These are phyloP conservation scores for Corydoras maculifer DNA, from an alignment of 2,113 vertebrate species.

Conservation along the genomic window DNA sequence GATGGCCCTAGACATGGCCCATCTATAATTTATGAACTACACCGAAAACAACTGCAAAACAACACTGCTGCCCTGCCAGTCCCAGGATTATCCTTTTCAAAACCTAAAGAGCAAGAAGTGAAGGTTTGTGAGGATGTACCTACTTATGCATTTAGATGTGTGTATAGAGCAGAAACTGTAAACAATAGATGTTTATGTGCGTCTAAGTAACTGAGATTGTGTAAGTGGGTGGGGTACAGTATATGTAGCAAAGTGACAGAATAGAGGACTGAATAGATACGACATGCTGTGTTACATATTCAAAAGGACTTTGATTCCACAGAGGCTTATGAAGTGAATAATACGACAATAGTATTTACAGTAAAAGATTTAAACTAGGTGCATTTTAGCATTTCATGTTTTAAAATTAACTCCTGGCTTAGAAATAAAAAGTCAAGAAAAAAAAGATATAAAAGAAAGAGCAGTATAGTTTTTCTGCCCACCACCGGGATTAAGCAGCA, in stretches of 20 bases:
- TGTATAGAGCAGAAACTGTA: too few species aligned
- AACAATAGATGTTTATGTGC: constrained; percentile 7
- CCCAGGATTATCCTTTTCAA: constrained; percentile 66
- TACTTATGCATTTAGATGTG: not conserved
- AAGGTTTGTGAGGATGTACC: not conserved
- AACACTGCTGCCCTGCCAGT: constrained; percentile 61
- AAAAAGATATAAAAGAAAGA: not conserved
- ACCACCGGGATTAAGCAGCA: not conserved
- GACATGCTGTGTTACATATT: constrained; percentile 70
- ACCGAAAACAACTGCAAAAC: constrained; percentile 88
- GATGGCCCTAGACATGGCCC: constrained; percentile 90
- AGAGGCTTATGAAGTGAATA: constrained; percentile 60
- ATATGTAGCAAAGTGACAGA: constrained; percentile 38
- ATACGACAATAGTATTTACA: constrained; percentile 62
- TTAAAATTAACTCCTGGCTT: constrained; percentile 56
- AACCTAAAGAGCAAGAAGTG: constrained; percentile 59
- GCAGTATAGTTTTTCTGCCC: not conserved
- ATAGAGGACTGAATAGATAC: constrained; percentile 63
- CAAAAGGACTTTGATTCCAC: constrained; percentile 64
- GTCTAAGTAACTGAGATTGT: constrained; percentile 47
- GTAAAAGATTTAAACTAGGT: constrained; percentile 65
- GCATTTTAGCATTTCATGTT: constrained; percentile 62
- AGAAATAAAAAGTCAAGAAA: not conserved
- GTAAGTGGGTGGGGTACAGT: constrained; percentile 52
- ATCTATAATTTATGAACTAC: constrained; percentile 97